A percentile compares a stretch with the other conserved stretches of the same genome.
These are phyloP conservation scores for Eudyptes chrysolophus DNA, from an alignment of 2,113 vertebrate species.

Conservation along the genomic window DNA sequence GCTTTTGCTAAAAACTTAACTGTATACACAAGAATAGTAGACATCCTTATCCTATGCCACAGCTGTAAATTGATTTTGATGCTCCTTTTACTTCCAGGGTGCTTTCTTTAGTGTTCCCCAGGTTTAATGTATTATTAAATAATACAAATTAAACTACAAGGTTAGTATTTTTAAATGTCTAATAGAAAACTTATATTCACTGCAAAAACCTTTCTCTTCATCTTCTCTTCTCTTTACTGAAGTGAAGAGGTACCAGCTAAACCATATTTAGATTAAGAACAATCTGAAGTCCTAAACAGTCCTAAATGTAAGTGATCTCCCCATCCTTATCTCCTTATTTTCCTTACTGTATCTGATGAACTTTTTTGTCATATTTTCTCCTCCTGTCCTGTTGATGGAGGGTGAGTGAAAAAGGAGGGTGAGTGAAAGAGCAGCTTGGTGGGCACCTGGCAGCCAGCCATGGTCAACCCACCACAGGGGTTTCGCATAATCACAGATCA, in stretches of 20 bases:
- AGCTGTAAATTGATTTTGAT: neutral
- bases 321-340: neutral
- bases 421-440: neutral
- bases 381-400: neutral
- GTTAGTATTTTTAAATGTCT: neutral
- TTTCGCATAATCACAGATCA: neutral
- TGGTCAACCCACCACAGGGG: neutral
- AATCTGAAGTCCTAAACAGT: neutral
- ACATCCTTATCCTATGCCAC: neutral
- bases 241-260: neutral
- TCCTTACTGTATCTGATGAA: neutral
- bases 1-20: neutral
- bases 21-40: neutral
- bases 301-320: neutral
- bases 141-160: neutral
- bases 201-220: neutral
- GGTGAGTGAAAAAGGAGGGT: neutral
- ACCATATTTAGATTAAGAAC: neutral
- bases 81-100: accelerated
- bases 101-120: neutral
- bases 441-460: neutral
- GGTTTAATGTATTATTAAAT: neutral
- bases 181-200: neutral
- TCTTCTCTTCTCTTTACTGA: neutral
- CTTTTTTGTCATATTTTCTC: neutral